These are phyloP conservation scores for Clarias laeviceps DNA, from an alignment of 2,797 vertebrate genomes.

Conservation along the genomic window DNA sequence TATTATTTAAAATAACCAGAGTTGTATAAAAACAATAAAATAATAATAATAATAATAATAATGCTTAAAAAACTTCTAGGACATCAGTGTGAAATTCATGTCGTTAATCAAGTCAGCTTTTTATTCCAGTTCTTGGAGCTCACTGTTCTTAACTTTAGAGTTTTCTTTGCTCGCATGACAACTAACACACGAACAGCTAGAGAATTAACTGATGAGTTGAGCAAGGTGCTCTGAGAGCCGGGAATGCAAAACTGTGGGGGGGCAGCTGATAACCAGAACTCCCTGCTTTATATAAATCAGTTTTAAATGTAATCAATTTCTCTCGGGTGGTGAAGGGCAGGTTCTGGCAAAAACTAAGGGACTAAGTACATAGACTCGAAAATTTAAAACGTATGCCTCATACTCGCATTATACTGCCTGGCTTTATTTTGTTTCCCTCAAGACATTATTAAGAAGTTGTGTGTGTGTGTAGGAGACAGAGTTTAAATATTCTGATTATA, in stretches of 20 bases:
- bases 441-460: slow-evolving; percentile 41
- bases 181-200: not conserved
- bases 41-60: not conserved
- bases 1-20: not conserved
- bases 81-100: not conserved
- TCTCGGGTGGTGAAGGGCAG: not conserved
- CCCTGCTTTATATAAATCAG: not conserved
- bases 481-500: not conserved
- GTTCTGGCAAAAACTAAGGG: not conserved
- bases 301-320: not conserved
- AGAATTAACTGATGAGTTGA: not conserved
- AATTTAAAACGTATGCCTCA: slow-evolving; percentile 57
- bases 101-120: not conserved
- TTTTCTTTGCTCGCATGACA: not conserved
- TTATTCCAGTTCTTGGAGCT: not conserved
- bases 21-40: not conserved
- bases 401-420: slow-evolving; percentile 69
- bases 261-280: not conserved
- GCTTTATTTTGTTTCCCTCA: slow-evolving; percentile 64
- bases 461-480: not conserved
- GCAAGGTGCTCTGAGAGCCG: not conserved
- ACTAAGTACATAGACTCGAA: not conserved
- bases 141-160: not conserved
- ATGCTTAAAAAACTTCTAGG: not conserved
- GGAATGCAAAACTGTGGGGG: not conserved